phyloP scores from a whole-genome alignment of 1,140 invertebrate genomes.

The Neodiprion virginianus region DNA sequence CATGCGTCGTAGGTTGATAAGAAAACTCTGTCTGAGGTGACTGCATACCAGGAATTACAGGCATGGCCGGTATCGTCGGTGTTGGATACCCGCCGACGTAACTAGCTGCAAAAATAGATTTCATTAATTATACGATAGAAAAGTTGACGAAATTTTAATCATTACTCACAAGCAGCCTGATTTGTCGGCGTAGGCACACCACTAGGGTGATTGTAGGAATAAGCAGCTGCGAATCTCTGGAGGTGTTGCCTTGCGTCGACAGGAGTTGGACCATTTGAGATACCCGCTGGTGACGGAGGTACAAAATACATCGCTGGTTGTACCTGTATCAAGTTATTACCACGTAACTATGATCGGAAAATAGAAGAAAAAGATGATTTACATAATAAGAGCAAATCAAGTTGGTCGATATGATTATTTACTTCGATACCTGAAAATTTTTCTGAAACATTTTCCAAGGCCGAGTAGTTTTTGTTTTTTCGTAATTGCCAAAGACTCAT shows the following conservation, averaged over 20 bases:
- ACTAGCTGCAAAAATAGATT: conserved; percentile 43
- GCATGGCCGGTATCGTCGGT: conserved; percentile 49
- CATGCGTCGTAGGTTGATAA: conserved; percentile 53
- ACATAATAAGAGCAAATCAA: no score
- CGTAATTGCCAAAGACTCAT: no score
- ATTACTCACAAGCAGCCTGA: conserved; percentile 46
- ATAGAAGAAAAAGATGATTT: no score
- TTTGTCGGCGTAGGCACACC: conserved; percentile 50
- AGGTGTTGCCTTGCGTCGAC: conserved; percentile 46
- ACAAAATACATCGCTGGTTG: conserved; percentile 59
- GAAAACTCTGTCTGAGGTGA: conserved; percentile 49
- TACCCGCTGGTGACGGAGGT: conserved; percentile 48
- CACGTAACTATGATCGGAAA: no score
- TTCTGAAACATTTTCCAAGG: neutral
- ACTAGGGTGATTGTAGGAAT: conserved; percentile 54
- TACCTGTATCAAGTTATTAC: conserved; percentile 34
- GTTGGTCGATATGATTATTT: no score
- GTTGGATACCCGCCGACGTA: conserved; percentile 53
- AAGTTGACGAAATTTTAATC: neutral
- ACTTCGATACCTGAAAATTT: no score
- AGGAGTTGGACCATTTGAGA: conserved; percentile 49
- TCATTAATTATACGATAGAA: neutral
- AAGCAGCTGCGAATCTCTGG: conserved; percentile 52
- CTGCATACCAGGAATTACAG: conserved; percentile 45
- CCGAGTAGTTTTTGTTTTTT: neutral